A percentile compares a stretch with the other conserved stretches of the same genome.
phyloP scores from a whole-genome alignment of 1,140 invertebrate genomes.

The Drosophila ironensis region DNA sequence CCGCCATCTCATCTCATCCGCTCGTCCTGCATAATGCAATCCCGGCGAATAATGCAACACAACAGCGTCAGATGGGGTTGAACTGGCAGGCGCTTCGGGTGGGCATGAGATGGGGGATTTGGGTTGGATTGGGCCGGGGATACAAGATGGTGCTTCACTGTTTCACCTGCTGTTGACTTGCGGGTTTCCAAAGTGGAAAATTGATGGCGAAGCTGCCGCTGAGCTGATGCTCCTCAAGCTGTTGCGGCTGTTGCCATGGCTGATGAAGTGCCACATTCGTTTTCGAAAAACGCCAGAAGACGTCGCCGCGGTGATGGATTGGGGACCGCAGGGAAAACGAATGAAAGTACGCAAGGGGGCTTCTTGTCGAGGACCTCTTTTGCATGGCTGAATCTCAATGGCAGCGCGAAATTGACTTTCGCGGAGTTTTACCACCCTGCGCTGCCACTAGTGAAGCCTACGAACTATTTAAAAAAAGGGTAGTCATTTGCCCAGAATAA shows the following conservation, averaged over 20 bases:
- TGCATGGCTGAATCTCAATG: slow-evolving; percentile 35
- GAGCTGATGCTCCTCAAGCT: slow-evolving; percentile 17
- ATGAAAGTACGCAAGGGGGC: not conserved
- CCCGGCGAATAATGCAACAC: slow-evolving; percentile 13
- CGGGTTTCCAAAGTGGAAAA: slow-evolving; percentile 60
- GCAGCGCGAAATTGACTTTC: slow-evolving; percentile 39
- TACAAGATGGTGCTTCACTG: not conserved
- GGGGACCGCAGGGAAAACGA: not conserved
- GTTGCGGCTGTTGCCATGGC: slow-evolving; percentile 22
- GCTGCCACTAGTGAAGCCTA: not conserved
- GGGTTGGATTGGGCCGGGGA: not conserved
- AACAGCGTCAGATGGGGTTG: not conserved
- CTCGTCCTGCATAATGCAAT: slow-evolving; percentile 57
- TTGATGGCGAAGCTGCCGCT: slow-evolving; percentile 41
- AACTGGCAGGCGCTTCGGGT: not conserved
- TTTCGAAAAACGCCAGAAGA: slow-evolving; percentile 24
- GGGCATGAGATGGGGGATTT: not conserved
- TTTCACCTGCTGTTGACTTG: slow-evolving; percentile 48
- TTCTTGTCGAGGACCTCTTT: slow-evolving; percentile 1
- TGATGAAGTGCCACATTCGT: slow-evolving; percentile 51
- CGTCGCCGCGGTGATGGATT: slow-evolving; percentile 24
- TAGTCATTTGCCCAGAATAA: not conserved
- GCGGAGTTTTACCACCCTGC: not conserved
- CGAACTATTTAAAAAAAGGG: not conserved
- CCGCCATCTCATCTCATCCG: slow-evolving; percentile 20